A percentile compares a stretch with the other conserved stretches of the same genome.
These are phyloP conservation scores for Dermolepida albohirtum DNA, from an alignment of 2,888 invertebrate genomes.

Conservation along the genomic window DNA sequence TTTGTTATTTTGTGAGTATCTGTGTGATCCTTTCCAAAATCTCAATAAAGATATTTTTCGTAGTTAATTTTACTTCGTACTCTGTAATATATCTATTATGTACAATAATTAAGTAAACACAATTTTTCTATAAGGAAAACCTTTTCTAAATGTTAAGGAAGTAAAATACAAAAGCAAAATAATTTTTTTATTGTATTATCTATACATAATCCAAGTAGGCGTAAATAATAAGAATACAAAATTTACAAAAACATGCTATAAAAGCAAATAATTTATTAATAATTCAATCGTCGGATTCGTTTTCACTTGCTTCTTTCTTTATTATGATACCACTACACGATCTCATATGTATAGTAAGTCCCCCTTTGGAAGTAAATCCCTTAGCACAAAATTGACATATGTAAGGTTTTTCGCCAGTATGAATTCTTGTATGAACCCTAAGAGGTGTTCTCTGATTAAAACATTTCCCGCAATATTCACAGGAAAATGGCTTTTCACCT, in stretches of 20 bases:
- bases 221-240: conserved; percentile 29
- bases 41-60: too few species aligned
- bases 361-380: conserved; percentile 52
- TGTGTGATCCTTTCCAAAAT: too few species aligned
- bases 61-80: too few species aligned
- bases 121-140: too few species aligned
- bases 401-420: conserved; percentile 53
- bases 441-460: conserved; percentile 52
- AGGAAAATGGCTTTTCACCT: conserved; percentile 55
- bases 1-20: too few species aligned
- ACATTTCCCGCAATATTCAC: conserved; percentile 52
- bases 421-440: conserved; percentile 50
- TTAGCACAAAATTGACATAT: conserved; percentile 51
- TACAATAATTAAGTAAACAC: too few species aligned
- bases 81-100: too few species aligned
- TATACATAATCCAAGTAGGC: conserved; percentile 29
- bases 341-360: conserved; percentile 45
- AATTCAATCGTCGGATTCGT: conserved; percentile 3
- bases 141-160: too few species aligned
- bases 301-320: conserved; percentile 9
- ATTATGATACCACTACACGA: conserved; percentile 32
- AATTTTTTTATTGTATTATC: too few species aligned
- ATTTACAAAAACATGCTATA: not conserved
- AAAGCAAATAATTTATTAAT: conserved; percentile 32
- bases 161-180: too few species aligned